A percentile compares a stretch with the other conserved stretches of the same genome.
These are phyloP conservation scores for Agrochola lota DNA, from an alignment of 2,888 invertebrate genomes.

Conservation along the genomic window DNA sequence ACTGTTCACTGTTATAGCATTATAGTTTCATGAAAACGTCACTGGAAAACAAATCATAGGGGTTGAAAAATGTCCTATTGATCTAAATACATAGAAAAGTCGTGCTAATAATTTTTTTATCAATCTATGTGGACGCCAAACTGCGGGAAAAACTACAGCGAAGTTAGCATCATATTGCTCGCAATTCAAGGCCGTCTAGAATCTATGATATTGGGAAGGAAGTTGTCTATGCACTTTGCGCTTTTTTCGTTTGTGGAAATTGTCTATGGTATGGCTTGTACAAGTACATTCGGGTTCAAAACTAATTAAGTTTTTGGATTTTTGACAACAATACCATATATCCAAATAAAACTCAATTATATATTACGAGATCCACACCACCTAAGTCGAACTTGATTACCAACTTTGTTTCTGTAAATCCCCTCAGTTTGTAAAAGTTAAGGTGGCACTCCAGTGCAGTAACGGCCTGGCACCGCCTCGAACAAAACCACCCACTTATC, in stretches of 20 bases:
- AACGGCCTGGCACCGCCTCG: no score
- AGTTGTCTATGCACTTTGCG: slow-evolving; percentile 71
- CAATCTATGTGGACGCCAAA: slow-evolving; percentile 89
- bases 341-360: neutral
- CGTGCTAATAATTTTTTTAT: slow-evolving; percentile 82
- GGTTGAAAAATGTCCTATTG: slow-evolving; percentile 76
- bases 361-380: neutral
- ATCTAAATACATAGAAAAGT: slow-evolving; percentile 87
- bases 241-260: slow-evolving; percentile 41
- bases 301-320: neutral
- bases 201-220: slow-evolving; percentile 73
- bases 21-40: slow-evolving; percentile 79
- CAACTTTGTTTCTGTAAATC: neutral
- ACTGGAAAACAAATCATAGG: slow-evolving; percentile 79
- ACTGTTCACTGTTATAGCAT: slow-evolving; percentile 84
- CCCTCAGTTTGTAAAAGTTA: neutral
- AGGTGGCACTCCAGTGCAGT: no score
- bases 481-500: no score
- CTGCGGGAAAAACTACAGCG: slow-evolving; percentile 90
- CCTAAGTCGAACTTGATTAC: neutral
- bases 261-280: slow-evolving; percentile 21
- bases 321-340: neutral
- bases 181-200: slow-evolving; percentile 82
- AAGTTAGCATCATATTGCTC: slow-evolving; percentile 81
- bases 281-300: slow-evolving; percentile 4